Evolutionary conservation across 1,140 invertebrate genomes (phyloP).

Genomic region (Trachymyrmex septentrionalis): DNA sequence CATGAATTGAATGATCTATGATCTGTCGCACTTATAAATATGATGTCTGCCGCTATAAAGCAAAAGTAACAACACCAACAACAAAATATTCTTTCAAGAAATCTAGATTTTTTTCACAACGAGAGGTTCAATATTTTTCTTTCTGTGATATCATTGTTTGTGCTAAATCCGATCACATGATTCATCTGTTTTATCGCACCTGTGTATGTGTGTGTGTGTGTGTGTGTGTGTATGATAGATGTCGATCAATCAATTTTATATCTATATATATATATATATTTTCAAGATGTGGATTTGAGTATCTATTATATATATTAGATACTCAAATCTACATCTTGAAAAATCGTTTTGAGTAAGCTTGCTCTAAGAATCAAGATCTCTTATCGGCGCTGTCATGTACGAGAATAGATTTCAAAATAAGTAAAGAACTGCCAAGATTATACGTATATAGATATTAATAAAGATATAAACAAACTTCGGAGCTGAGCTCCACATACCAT

Average conservation of each 20-base stretch:
- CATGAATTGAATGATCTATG: not conserved
- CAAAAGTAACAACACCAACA: not conserved
- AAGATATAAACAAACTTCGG: too few relatives aligned
- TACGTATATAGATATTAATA: too few relatives aligned
- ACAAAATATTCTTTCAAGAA: not conserved
- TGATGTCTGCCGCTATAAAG: not conserved
- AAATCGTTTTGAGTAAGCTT: not conserved
- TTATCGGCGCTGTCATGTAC: slow-evolving; percentile 14
- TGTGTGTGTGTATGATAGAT: not conserved
- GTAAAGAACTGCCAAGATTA: not conserved
- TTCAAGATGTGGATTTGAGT: too few relatives aligned
- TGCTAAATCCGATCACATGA: slow-evolving; percentile 8
- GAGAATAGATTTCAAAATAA: slow-evolving; percentile 45
- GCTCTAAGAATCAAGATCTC: slow-evolving; percentile 37
- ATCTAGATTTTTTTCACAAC: not conserved
- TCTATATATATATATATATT: too few relatives aligned
- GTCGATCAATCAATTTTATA: slow-evolving; percentile 32
- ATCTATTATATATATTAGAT: too few relatives aligned
- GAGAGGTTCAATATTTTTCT: not conserved
- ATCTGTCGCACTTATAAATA: not conserved
- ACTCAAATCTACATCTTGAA: slow-evolving; percentile 13
- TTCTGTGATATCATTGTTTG: not conserved
- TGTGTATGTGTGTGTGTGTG: too few relatives aligned
- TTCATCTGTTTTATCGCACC: slow-evolving; percentile 23
- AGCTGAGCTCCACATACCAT: too few relatives aligned